phyloP scores from a whole-genome alignment of 1,140 invertebrate species.

The Drosophila erecta region DNA sequence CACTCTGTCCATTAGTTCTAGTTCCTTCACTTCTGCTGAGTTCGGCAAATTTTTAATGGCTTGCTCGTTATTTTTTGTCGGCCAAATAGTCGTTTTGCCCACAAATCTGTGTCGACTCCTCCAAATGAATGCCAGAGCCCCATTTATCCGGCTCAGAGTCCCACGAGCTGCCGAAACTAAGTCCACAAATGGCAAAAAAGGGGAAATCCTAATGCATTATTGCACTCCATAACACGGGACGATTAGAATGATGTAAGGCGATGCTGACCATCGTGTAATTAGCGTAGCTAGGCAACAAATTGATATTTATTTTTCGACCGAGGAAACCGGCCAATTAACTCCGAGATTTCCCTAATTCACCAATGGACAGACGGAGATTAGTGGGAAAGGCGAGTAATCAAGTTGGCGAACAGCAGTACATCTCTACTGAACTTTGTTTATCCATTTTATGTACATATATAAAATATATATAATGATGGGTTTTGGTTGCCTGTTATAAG shows the following conservation, averaged over 20 bases:
- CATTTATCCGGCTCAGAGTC: slow-evolving; percentile 16
- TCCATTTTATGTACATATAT: background rate
- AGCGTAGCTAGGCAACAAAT: slow-evolving; percentile 31
- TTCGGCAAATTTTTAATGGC: slow-evolving; percentile 53
- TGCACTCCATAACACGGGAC: slow-evolving; percentile 24
- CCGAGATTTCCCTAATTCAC: slow-evolving; percentile 9
- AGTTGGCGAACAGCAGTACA: slow-evolving; percentile 7
- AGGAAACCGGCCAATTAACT: slow-evolving; percentile 14
- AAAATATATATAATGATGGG: background rate
- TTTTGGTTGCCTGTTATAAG: background rate
- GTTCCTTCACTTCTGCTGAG: slow-evolving; percentile 32
- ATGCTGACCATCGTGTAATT: slow-evolving; percentile 29
- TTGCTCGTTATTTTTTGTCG: slow-evolving; percentile 31
- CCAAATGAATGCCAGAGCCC: slow-evolving; percentile 20
- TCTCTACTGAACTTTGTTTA: background rate
- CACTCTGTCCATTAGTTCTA: slow-evolving; percentile 32
- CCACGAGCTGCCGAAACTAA: slow-evolving; percentile 21
- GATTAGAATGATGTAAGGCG: slow-evolving; percentile 21
- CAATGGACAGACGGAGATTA: slow-evolving; percentile 2
- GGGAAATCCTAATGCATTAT: slow-evolving; percentile 35
- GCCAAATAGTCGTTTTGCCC: slow-evolving; percentile 18
- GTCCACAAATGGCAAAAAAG: slow-evolving; percentile 25
- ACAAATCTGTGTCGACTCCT: slow-evolving; percentile 8
- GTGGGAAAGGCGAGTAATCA: slow-evolving; percentile 7
- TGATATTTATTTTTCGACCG: slow-evolving; percentile 35